Evolutionary conservation across 2,797 vertebrate genomes (phyloP), one percentile per base, ranked within the genome.

Genomic region (Myotis daubentonii): DNA sequence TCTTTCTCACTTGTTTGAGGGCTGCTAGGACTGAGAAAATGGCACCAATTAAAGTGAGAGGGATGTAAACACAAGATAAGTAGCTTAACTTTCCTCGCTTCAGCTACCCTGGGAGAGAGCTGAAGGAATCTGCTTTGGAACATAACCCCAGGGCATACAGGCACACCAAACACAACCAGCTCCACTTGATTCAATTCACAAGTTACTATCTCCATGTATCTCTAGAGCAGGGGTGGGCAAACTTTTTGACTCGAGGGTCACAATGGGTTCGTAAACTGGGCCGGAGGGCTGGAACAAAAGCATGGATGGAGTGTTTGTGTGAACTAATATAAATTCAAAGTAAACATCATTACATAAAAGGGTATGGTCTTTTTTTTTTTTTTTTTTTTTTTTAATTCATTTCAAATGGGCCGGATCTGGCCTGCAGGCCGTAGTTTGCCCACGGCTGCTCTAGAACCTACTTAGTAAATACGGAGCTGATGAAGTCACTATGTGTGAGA

Each of bases 1-100:
- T 68, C 49, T 89, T 28, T 81, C 41, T 36, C 15, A 94, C 66
- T 74, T 93, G 49, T 74, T n/a, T 82, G 55, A 87, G 38, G 72
- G 81, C 55, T 71, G 28, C 53, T 89, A 68, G 38, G 22, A 41
- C 57, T 87, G 65, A 72, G 11, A 66, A 95, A 96, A 94, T 51
- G 82, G 60, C 23, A 55, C 66, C 30, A 30, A 72, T 44, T 90
- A 70, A 89, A 19, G 36, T 62, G 78, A 95, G 30, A 95, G n/a
- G n/a, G 47, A 49, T 53, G 57, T 75, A 89, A 72, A 71, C 62
- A 20, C 3, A 57, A 89, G 74, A 80, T 65, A 72, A 78, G 6
- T 75, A 41, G 75, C 53, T 60, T n/a, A 74, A 55, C 38, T 44
- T 79, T 82, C 44, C 68, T 66, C 41, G 66, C 36, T 94, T 82